Evolutionary conservation across 2,113 vertebrate genomes (phyloP), one percentile per base, ranked within the genome.

Genomic region (Chionis minor): DNA sequence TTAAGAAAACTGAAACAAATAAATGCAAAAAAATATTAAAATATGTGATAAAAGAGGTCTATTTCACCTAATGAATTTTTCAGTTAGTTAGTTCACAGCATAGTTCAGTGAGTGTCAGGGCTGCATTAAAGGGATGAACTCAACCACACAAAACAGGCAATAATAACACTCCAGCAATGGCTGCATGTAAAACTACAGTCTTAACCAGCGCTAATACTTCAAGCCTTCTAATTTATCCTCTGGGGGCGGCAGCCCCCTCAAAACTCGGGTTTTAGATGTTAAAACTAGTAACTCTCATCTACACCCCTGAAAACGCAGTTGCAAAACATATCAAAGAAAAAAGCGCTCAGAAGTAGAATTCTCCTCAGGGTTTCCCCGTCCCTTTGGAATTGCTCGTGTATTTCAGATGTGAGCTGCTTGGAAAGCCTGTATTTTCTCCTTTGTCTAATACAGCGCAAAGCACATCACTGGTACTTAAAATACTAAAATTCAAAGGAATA

Each of bases 181-280:
- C 87, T 72, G 77, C 27, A 17, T 59, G 42, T 14, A 20, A 69
- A 90, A 72, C 72, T 9, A 42, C 28, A 44, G 47, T 20, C 78
- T 35, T 62, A 42, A 40, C 88, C 42, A 92, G 52, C 10, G 0
- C 58, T 73, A 87, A 45, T 42, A 8, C 78, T 89, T 66, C 62
- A 54, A 73, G 71, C 17, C 2, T 21, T 83, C 66, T 77, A 55
- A 94, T 96, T 95, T 92, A 95, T 90, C 92, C 92, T 95, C 83
- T 3, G 15, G 91, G 81, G 86, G 33, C 66, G 84, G 78, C 89
- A 96, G 74, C 84, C 49, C 66, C 71, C 87, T 95, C 86, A n/a
- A 77, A 92, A 82, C 54, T 91, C 55, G 58, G 3, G 6, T 72
- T 90, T 95, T 38, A 94, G 86, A 92, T 92, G 74, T 82, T 91